These are phyloP conservation scores for Dyspetes luteomarginatus DNA, from an alignment of 2,888 invertebrate species.

Conservation along the genomic window DNA sequence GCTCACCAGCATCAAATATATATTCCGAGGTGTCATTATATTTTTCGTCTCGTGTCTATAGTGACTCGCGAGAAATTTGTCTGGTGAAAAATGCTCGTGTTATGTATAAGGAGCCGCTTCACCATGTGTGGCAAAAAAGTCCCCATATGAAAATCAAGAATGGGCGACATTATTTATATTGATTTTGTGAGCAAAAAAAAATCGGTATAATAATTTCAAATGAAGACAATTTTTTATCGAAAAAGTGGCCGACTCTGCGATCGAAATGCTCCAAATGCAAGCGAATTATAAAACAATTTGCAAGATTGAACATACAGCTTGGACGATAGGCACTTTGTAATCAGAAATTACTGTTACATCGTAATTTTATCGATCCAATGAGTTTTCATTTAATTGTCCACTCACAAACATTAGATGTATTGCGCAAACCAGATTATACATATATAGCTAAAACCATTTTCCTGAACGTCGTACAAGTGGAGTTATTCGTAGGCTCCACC, in stretches of 20 bases:
- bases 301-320: background rate
- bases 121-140: no score
- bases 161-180: no score
- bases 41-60: slow-evolving; percentile 1
- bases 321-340: slow-evolving; percentile 30
- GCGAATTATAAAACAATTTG: slow-evolving; percentile 27
- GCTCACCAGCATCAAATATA: slow-evolving; percentile 4
- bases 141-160: no score
- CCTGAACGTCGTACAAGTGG: slow-evolving; percentile 31
- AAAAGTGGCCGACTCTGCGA: background rate
- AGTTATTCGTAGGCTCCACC: slow-evolving; percentile 24
- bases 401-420: slow-evolving; percentile 1
- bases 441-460: slow-evolving; percentile 41
- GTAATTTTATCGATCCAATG: slow-evolving; percentile 25
- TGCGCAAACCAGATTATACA: background rate
- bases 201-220: background rate
- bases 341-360: slow-evolving; percentile 54
- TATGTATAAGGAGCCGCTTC: no score
- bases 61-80: background rate
- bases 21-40: slow-evolving; percentile 14
- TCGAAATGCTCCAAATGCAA: background rate
- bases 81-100: no score
- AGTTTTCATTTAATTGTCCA: slow-evolving; percentile 14
- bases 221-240: background rate
- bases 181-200: background rate